Percentiles rank a stretch among this genome's conserved stretches.
These are phyloP conservation scores for Epirrhoe alternata DNA, from an alignment of 2,888 invertebrate genomes.

Conservation along the genomic window DNA sequence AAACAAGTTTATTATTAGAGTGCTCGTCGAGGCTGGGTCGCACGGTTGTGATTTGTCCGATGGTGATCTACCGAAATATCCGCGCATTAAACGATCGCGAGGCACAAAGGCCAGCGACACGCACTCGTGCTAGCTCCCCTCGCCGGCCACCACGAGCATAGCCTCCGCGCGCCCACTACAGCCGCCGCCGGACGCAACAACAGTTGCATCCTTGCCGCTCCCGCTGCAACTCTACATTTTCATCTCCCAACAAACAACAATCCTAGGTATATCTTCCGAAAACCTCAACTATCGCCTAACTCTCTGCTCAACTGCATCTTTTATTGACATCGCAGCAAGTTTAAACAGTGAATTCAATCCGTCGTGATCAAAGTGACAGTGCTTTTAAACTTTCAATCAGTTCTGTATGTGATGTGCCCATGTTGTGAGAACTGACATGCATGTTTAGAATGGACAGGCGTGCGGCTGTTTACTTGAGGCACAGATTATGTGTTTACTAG, in stretches of 20 bases:
- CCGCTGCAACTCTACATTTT: constrained; percentile 39
- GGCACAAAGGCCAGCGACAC: constrained; percentile 67
- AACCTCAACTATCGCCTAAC: constrained; percentile 14
- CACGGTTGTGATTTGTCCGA: constrained; percentile 83
- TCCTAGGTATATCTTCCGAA: constrained; percentile 46
- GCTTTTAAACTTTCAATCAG: constrained; percentile 20
- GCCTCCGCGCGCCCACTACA: constrained; percentile 35
- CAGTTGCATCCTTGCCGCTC: constrained; percentile 37
- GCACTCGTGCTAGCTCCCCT: constrained; percentile 60
- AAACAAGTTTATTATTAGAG: constrained; percentile 85
- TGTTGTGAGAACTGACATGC: constrained; percentile 28
- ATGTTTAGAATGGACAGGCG: constrained; percentile 17
- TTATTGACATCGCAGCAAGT: constrained; percentile 7
- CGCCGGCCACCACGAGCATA: constrained; percentile 58
- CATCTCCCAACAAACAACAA: constrained; percentile 26
- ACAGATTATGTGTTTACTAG: constrained; percentile 7
- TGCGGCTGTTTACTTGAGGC: constrained; percentile 18
- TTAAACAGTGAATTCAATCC: constrained; percentile 34
- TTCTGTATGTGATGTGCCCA: constrained; percentile 15
- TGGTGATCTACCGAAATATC: constrained; percentile 83
- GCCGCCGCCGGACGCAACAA: constrained; percentile 18
- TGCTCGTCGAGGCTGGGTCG: constrained; percentile 82
- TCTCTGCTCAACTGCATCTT: constrained; percentile 9
- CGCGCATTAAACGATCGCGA: constrained; percentile 75
- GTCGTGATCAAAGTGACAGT: constrained; percentile 32